Percentiles rank a stretch among this genome's conserved stretches.
Evolutionary conservation across 2,888 invertebrate species (phyloP).

Genomic region (Phalera bucephala): DNA sequence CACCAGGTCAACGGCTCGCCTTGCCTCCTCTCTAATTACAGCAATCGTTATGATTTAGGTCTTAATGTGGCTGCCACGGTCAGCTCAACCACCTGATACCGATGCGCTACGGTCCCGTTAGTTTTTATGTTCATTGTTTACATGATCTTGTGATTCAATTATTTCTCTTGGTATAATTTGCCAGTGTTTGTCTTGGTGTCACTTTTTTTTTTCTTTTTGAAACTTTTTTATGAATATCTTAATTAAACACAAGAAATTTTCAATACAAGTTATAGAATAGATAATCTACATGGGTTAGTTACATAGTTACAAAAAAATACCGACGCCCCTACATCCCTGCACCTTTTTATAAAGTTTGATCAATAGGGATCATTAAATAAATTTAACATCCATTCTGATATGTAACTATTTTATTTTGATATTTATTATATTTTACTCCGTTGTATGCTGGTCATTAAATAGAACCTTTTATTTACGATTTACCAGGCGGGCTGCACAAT

Average conservation of each 20-base stretch:
- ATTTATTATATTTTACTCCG: slow-evolving; percentile 10
- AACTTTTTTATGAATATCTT: too few relatives aligned
- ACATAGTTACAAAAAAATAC: too few relatives aligned
- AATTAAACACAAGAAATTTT: too few relatives aligned
- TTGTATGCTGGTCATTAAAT: slow-evolving; percentile 23
- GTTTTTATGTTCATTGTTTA: slow-evolving; percentile 28
- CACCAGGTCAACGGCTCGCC: slow-evolving; percentile 32
- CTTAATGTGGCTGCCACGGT: slow-evolving; percentile 36
- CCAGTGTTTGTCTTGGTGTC: too few relatives aligned
- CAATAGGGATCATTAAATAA: not conserved
- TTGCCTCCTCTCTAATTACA: slow-evolving; percentile 37
- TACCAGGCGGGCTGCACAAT: slow-evolving; percentile 19
- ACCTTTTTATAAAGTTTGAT: not conserved
- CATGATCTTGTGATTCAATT: slow-evolving; percentile 19
- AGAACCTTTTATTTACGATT: slow-evolving; percentile 26
- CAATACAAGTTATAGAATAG: too few relatives aligned
- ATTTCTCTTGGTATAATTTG: slow-evolving; percentile 5
- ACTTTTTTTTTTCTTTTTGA: too few relatives aligned
- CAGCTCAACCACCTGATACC: slow-evolving; percentile 15
- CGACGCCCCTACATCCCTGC: too few relatives aligned
- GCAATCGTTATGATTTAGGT: slow-evolving; percentile 49
- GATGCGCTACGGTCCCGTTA: slow-evolving; percentile 24
- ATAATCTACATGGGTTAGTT: too few relatives aligned
- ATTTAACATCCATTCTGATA: slow-evolving; percentile 5
- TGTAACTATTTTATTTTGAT: not conserved